phyloP scores from a whole-genome alignment of 2,888 invertebrate species.

The Sympetrum striolatum region DNA sequence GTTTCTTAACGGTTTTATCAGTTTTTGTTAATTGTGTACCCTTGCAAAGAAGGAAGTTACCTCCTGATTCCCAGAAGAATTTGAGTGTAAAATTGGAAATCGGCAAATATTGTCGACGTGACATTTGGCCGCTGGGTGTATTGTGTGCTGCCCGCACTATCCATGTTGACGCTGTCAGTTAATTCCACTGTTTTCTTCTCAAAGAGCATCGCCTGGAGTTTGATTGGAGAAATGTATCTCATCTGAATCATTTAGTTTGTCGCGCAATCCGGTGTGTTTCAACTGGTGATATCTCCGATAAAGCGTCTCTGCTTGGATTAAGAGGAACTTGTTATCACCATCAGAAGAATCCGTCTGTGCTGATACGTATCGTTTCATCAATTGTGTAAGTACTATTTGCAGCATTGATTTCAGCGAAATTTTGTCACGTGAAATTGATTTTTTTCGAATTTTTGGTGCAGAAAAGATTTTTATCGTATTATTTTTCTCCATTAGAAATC shows the following conservation, averaged over 20 bases:
- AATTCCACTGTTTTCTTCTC: neutral
- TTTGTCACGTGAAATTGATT: neutral
- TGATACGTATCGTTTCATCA: neutral
- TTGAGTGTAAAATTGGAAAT: neutral
- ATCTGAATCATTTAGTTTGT: neutral
- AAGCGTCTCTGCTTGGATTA: neutral
- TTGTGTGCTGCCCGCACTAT: neutral
- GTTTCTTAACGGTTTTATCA: no score
- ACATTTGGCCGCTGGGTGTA: neutral
- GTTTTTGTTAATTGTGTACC: no score
- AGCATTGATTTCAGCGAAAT: neutral
- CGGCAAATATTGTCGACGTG: neutral
- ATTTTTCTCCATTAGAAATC: neutral
- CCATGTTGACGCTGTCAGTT: no score
- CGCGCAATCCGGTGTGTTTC: neutral
- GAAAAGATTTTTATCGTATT: neutral
- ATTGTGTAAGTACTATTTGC: neutral
- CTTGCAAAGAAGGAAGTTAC: no score
- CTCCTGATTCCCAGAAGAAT: neutral
- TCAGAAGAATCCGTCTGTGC: neutral
- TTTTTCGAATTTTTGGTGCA: no score
- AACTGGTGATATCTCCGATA: neutral
- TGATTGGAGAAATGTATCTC: neutral
- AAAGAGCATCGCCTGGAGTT: neutral
- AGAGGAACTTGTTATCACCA: neutral